Base-by-base conservation (phyloP, 1,140 invertebrate genomes). In the Rhynchophorus ferrugineus region DNA sequence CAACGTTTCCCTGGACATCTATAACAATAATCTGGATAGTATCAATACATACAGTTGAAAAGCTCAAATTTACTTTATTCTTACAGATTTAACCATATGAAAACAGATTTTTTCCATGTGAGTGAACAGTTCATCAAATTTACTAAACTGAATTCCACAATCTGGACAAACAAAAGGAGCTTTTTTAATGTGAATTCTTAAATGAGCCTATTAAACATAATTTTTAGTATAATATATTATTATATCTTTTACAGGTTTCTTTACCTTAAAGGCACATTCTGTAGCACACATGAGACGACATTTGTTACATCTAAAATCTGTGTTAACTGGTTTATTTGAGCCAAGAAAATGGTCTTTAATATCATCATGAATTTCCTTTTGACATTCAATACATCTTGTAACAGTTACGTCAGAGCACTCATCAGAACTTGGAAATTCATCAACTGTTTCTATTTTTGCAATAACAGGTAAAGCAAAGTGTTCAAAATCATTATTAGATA, bases 141-240 rank as follows among this genome's bases (percentile, higher is more conserved):
- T 60, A 21, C 59, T 22, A 49, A 76, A 69, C 24, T 64, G 35
- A 18, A 64, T 59, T 0, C 74, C 76, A 66, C 76, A 78, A 62
- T 77, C 74, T 3, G 75, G 74, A 53, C 75, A 78, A 42, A 69
- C 69, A 61, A 58, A 73, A 17, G 74, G 74, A n/a, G 69, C 57
- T 19, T 43, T 47, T 50, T 64, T 69, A 11, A 68, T 59, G 62
- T 77, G 76, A 19, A 76, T 59, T 29, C 73, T 66, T 41, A 70
- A 44, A 61, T 78, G 76, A 17, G 73, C 68, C 60, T 59, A 63
- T 3, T 73, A 54, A 33, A 33, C 11, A 33, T 33, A 11, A 33
- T 33, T 33, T n/a, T n/a, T n/a, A n/a, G n/a, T n/a, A n/a, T n/a
- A n/a, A n/a, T n/a, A n/a, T n/a, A n/a, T n/a, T n/a, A n/a, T n/a